Conservation (phyloP, 1,140 invertebrate species). For the Diabrotica virgifera region DNA sequence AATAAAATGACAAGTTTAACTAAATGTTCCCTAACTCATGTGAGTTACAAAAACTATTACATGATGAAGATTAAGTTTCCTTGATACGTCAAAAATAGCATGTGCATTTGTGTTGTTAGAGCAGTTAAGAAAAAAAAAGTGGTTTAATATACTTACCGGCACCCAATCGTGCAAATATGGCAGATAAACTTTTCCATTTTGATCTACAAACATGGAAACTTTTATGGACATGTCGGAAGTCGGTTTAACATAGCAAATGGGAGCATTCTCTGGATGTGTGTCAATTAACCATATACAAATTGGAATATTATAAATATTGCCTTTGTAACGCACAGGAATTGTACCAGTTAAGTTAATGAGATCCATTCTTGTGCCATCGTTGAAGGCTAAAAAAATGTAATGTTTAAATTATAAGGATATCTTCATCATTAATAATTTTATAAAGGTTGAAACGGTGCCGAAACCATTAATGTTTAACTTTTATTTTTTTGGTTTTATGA, state of each 20-base stretch:
- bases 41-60: no score
- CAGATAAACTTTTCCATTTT: conserved; percentile 93
- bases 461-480: no score
- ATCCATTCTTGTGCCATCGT: conserved; percentile 81
- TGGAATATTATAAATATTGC: conserved; percentile 93
- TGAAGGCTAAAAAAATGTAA: conserved; percentile 68
- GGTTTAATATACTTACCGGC: conserved; percentile 58
- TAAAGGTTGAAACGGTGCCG: no score
- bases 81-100: no score
- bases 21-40: no score
- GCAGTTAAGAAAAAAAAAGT: neutral
- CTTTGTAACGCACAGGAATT: conserved; percentile 89
- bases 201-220: conserved; percentile 89
- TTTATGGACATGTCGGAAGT: conserved; percentile 95
- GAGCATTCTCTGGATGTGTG: conserved; percentile 94
- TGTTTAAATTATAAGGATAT: conserved; percentile 46
- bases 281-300: conserved; percentile 95
- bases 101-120: neutral
- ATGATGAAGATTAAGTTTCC: no score
- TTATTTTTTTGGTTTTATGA: no score
- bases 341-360: conserved; percentile 86
- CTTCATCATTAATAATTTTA: no score
- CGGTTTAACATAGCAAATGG: conserved; percentile 97
- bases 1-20: no score
- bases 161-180: conserved; percentile 97